Base-by-base conservation (phyloP, 2,113 vertebrate species). In the Anthoscopus minutus region DNA sequence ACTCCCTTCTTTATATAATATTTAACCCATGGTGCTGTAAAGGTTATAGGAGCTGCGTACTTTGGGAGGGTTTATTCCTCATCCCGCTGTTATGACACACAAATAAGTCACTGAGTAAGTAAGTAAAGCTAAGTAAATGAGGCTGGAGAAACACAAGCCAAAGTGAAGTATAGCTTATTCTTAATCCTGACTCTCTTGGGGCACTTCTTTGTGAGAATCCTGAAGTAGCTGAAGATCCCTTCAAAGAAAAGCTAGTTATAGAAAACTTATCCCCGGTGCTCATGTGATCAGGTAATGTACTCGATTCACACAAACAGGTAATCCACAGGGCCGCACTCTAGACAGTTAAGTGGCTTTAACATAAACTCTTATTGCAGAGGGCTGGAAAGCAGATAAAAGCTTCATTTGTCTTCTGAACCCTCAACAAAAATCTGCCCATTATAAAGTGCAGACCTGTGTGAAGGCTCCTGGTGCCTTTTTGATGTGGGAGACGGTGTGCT, bases 311-410 rank as follows among this genome's bases (percentile, higher is more conserved):
- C 92, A 95, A 87, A 71, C 94, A 97, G 96, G 96, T 98, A 98
- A 98, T 97, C 97, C 93, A 69, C 82, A 69, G 80, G 79, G 79
- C 93, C 57, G 28, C 77, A 69, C 94, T 97, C 96, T 81, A 96
- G 94, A 88, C 67, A 16, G 95, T 90, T 98, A 98, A 98, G 97
- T 98, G 97, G 94, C 96, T 97, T 96, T 98, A 97, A 98, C 82
- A 1, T 98, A 98, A 98, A 98, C 97, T 97, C 83, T 80, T 62
- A 79, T 81, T 91, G 89, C 93, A 86, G 92, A 56, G 74, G 42
- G 48, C 66, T 93, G 79, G 83, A 82, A 94, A 87, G 94, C 57
- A 97, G 97, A 97, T 98, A 97, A 98, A 98, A 98, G 96, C 94
- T 80, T 93, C 96, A 97, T 98, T 98, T 97, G 82, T 98, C 97